Evolutionary conservation across 2,888 invertebrate genomes (phyloP), one percentile per base, ranked within the genome.

Genomic region (Philonicus albiceps): DNA sequence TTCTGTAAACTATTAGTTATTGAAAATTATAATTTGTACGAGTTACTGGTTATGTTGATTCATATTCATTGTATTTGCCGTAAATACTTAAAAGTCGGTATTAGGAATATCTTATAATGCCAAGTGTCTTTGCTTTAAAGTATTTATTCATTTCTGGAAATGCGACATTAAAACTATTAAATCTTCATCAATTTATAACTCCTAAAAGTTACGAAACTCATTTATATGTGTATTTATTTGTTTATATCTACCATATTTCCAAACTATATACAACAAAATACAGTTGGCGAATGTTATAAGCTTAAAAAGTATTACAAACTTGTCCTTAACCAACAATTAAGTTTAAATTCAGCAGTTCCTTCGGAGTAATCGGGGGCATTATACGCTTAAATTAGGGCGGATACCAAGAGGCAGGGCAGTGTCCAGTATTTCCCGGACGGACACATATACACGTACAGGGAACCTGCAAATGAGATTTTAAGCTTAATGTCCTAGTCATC

Each of bases 401-500:
- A 19, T 27, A 64, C 22, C 22, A 64, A 27, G 19, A 22, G 40
- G 40, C 40, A 43, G 27, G 64, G 2, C 27, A 64, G 64, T 64
- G 64, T 64, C 64, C 64, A 64, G 55, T 22, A 3, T 55, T 55
- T 8, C 64, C 22, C 64, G 64, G 11, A 13, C 11, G 40, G 11
- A 19, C n/a, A 19, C 53, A 53, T 19, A 53, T n/a, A 27, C 64
- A 27, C 64, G 8, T 13, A 64, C 22, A 19, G 6, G 27, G 22
- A 22, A 64, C 27, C 22, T 64, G 64, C 64, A 64, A 64, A 64
- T 64, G 64, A 74, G 74, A 34, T 74, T 74, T 74, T 74, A n/a
- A 74, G 74, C 74, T 74, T 74, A 74, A 74, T 74, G 74, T 34
- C 74, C 34, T 34, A 34, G 74, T 34, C 74, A 74, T 76, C 76